Percentiles rank a stretch among this genome's conserved stretches.
These are phyloP conservation scores for Hemicrepidius hirtus DNA, from an alignment of 2,888 invertebrate genomes.

Conservation along the genomic window DNA sequence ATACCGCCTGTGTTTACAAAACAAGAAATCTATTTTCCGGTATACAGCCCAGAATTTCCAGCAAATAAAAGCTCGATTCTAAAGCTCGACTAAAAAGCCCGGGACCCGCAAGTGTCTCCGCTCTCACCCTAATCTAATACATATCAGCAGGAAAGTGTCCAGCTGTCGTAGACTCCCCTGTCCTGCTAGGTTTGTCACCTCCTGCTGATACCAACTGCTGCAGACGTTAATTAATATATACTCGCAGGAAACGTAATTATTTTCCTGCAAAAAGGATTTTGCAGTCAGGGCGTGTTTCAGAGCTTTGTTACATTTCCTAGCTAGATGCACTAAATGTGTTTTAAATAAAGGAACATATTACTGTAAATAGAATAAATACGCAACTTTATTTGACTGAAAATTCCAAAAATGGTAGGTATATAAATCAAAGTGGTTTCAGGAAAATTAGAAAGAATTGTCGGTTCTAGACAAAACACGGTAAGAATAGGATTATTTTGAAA, in stretches of 20 bases:
- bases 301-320: not conserved
- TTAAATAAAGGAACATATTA: too few species aligned
- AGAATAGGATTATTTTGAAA: not conserved
- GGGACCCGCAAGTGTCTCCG: conserved; percentile 66
- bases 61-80: conserved; percentile 41
- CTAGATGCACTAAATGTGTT: too few species aligned
- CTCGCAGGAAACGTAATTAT: conserved; percentile 68
- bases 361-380: too few species aligned
- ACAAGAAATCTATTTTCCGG: conserved; percentile 3
- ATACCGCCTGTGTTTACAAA: not conserved
- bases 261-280: conserved; percentile 43
- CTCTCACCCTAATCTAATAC: conserved; percentile 72
- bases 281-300: not conserved
- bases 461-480: conserved; percentile 4
- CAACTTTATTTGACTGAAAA: too few species aligned
- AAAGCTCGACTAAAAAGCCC: conserved; percentile 49
- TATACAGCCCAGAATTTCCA: conserved; percentile 10
- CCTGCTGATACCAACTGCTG: conserved; percentile 70
- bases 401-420: too few species aligned
- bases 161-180: conserved; percentile 64
- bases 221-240: conserved; percentile 73
- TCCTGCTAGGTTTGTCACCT: conserved; percentile 66
- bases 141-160: conserved; percentile 71
- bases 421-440: too few species aligned
- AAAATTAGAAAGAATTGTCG: not conserved